These are phyloP conservation scores for Dendrolimus kikuchii DNA, from an alignment of 1,140 invertebrate species.

Conservation along the genomic window DNA sequence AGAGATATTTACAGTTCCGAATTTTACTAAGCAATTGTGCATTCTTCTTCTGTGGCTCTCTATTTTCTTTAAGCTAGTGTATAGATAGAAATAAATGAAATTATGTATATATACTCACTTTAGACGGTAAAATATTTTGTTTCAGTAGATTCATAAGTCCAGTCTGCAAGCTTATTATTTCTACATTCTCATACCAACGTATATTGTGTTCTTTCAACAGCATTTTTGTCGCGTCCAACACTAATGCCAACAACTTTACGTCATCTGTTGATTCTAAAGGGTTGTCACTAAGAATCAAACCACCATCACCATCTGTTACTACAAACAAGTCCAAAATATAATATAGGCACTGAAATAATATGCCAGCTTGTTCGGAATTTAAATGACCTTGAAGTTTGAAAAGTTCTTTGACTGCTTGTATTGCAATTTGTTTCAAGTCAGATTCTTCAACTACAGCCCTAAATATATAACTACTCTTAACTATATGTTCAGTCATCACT, in stretches of 20 bases:
- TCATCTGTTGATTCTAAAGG: constrained; percentile 15
- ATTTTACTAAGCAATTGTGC: no score
- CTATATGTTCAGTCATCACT: constrained; percentile 16
- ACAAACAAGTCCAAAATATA: constrained; percentile 16
- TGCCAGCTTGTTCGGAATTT: constrained; percentile 15
- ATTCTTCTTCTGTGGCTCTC: no score
- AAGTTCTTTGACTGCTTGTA: constrained; percentile 13
- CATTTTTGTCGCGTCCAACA: constrained; percentile 17
- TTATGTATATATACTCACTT: constrained; percentile 13
- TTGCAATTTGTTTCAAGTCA: constrained; percentile 10
- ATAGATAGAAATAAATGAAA: not conserved
- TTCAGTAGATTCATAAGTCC: constrained; percentile 23
- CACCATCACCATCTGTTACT: constrained; percentile 11
- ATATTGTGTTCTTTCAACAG: constrained; percentile 24
- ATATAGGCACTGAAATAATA: constrained; percentile 18
- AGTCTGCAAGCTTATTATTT: constrained; percentile 19
- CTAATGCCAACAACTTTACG: constrained; percentile 11
- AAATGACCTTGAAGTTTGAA: constrained; percentile 16
- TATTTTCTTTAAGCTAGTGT: not conserved
- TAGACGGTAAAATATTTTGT: constrained; percentile 17
- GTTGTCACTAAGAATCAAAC: constrained; percentile 10
- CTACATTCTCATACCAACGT: constrained; percentile 27
- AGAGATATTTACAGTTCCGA: no score
- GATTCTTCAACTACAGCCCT: constrained; percentile 7
- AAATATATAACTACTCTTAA: constrained; percentile 9